Conservation (phyloP, 1,140 invertebrate genomes). For the Calephelis nemesis region DNA sequence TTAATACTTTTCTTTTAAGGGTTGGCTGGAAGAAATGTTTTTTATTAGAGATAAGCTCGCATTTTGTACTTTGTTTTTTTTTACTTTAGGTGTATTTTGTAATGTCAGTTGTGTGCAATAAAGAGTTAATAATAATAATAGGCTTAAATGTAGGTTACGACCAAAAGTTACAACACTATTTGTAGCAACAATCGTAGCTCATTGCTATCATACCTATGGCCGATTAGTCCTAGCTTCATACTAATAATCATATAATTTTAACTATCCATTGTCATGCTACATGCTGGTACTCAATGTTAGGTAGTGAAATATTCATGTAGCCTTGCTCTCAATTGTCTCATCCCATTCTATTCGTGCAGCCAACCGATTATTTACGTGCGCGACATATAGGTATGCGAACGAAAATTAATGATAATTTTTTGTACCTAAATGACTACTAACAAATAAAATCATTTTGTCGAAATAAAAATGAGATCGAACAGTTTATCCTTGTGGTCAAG, state of each 20-base stretch:
- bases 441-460: neutral
- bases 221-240: slow-evolving; percentile 3
- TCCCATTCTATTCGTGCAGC: slow-evolving; percentile 56
- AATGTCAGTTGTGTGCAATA: too few species aligned
- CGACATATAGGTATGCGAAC: neutral
- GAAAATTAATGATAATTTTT: neutral
- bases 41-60: too few species aligned
- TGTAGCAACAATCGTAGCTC: neutral
- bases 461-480: slow-evolving; percentile 1
- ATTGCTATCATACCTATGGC: neutral
- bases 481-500: neutral
- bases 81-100: too few species aligned
- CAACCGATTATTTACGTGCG: slow-evolving; percentile 43
- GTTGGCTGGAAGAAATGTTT: too few species aligned
- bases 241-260: slow-evolving; percentile 11
- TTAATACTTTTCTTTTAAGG: too few species aligned
- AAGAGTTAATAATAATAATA: too few species aligned
- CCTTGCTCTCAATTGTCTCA: slow-evolving; percentile 65
- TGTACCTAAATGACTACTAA: neutral
- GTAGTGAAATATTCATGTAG: slow-evolving; percentile 38
- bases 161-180: too few species aligned
- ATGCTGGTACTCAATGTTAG: slow-evolving; percentile 23
- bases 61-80: too few species aligned
- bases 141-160: too few species aligned
- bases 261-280: slow-evolving; percentile 4